These are phyloP conservation scores for Oligia fasciuncula DNA, from an alignment of 2,888 invertebrate genomes.

Conservation along the genomic window DNA sequence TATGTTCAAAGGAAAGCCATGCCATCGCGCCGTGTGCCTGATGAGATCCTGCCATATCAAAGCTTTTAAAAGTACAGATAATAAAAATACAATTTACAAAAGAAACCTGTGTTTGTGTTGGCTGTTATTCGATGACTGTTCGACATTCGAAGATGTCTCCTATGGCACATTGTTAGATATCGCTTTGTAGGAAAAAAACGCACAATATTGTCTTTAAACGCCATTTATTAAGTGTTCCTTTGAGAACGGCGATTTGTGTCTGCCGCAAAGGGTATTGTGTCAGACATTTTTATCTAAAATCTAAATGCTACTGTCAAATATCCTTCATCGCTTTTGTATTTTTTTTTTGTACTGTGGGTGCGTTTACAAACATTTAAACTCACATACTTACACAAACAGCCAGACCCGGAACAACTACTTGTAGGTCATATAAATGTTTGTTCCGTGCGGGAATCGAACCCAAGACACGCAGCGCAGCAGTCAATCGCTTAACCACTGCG, in stretches of 20 bases:
- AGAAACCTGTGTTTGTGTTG: not conserved
- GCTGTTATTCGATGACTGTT: not conserved
- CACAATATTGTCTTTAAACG: not conserved
- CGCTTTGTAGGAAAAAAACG: not conserved
- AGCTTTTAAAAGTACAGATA: not conserved
- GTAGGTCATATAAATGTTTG: too few relatives aligned
- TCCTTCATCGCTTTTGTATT: not conserved
- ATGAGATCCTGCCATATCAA: not conserved
- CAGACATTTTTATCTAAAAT: not conserved
- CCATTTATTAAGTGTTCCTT: not conserved
- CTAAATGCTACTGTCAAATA: conserved; percentile 1
- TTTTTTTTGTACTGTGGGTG: too few relatives aligned
- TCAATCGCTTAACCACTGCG: too few relatives aligned
- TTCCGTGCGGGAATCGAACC: too few relatives aligned
- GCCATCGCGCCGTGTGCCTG: not conserved
- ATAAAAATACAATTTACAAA: conserved; percentile 3
- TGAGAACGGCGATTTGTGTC: not conserved
- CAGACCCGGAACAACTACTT: too few relatives aligned
- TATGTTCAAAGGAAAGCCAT: not conserved
- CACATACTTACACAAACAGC: too few relatives aligned
- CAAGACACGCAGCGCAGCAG: too few relatives aligned
- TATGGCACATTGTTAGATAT: not conserved
- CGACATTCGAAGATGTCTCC: not conserved
- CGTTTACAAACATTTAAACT: too few relatives aligned
- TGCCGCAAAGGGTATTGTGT: not conserved